Conservation (phyloP, 1,140 invertebrate species). For the Condylostylus longicornis region DNA sequence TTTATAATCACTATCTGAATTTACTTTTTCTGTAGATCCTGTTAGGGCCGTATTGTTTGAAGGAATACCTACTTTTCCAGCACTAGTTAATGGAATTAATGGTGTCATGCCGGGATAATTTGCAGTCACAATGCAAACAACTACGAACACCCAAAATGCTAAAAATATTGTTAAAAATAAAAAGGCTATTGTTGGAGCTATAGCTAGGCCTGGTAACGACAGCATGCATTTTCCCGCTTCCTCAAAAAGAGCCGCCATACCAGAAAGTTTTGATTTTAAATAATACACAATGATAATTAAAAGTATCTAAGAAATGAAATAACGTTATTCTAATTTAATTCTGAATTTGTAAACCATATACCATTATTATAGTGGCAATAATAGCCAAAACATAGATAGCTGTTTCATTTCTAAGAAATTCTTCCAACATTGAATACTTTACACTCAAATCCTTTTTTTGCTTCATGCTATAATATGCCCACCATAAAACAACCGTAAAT, state of each 20-base stretch:
- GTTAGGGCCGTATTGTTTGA: conserved; percentile 1
- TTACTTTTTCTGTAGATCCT: conserved; percentile 6
- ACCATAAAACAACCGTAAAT: conserved; percentile 72
- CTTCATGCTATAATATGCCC: conserved; percentile 68
- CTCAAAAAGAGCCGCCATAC: conserved; percentile 67
- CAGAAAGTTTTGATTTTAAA: conserved; percentile 62
- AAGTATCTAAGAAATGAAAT: conserved; percentile 46
- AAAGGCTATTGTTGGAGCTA: conserved; percentile 80
- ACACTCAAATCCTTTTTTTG: conserved; percentile 29
- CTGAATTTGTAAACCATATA: conserved; percentile 6
- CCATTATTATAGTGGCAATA: conserved; percentile 63
- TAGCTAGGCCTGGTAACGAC: conserved; percentile 66
- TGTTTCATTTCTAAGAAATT: conserved; percentile 70
- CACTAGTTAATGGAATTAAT: conserved; percentile 23
- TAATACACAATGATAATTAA: conserved; percentile 63
- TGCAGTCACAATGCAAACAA: conserved; percentile 50
- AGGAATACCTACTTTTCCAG: conserved; percentile 9
- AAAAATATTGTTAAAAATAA: conserved; percentile 62
- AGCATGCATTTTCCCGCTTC: conserved; percentile 75
- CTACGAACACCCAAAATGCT: conserved; percentile 67
- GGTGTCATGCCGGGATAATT: conserved; percentile 34
- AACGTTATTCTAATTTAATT: not conserved
- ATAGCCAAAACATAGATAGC: conserved; percentile 70
- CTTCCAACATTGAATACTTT: conserved; percentile 41
- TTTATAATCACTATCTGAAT: conserved; percentile 10